phyloP scores from a whole-genome alignment of 2,113 vertebrate genomes.

The Drymodes brunneopygia region DNA sequence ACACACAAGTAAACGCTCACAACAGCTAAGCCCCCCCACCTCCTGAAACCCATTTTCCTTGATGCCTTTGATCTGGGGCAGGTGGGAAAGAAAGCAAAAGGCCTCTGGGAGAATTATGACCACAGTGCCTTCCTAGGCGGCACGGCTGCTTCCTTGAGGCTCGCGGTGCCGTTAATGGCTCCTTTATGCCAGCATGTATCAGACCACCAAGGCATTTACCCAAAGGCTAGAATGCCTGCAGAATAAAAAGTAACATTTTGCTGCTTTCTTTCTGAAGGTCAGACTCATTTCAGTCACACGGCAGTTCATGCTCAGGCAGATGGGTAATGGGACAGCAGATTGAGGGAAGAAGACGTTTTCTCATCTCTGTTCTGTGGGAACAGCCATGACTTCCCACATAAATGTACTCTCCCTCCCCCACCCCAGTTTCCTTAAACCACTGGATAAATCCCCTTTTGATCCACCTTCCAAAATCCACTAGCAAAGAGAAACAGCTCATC shows the following conservation, averaged over 20 bases:
- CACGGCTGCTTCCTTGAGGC: not conserved
- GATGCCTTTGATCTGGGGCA: constrained; percentile 48
- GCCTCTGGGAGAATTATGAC: not conserved
- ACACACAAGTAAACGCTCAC: not conserved
- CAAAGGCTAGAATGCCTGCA: not conserved
- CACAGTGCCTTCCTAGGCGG: not conserved
- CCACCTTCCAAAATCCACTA: not conserved
- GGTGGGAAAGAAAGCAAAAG: constrained; percentile 53
- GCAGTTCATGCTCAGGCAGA: not conserved
- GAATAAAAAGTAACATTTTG: constrained; percentile 26
- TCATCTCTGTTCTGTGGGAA: not conserved
- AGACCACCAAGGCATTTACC: constrained; percentile 34
- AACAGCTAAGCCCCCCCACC: constrained; percentile 4
- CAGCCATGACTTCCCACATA: not conserved
- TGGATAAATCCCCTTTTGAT: not conserved
- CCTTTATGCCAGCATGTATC: not conserved
- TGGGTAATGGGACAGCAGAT: not conserved
- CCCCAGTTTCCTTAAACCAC: not conserved
- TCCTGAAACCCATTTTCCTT: constrained; percentile 26
- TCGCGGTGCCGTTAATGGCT: not conserved
- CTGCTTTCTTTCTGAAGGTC: constrained; percentile 1
- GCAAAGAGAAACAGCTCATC: not conserved
- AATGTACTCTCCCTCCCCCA: not conserved
- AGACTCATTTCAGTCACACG: not conserved
- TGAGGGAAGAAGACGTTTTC: not conserved